Conservation (phyloP, 2,797 vertebrate species). For the Aphelocoma californica region DNA sequence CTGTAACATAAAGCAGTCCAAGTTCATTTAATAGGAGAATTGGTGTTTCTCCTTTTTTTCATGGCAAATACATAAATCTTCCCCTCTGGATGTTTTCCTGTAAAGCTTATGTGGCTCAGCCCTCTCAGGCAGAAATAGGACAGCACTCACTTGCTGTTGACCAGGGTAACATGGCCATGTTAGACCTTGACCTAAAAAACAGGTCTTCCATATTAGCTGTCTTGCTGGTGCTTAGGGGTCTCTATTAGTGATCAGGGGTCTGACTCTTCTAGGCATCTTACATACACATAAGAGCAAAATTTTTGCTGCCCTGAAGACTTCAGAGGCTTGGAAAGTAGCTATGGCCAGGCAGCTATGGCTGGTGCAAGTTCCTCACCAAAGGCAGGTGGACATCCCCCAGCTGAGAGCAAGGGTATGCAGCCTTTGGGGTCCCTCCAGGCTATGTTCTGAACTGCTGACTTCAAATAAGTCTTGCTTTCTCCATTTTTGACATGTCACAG, state of each 20-base stretch:
- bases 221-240: neutral
- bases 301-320: neutral
- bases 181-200: neutral
- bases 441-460: neutral
- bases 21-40: neutral
- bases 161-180: neutral
- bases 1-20: neutral
- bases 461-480: neutral
- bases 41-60: neutral
- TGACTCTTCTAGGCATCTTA: neutral
- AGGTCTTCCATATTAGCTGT: neutral
- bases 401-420: neutral
- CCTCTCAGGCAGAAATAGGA: neutral
- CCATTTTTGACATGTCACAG: neutral
- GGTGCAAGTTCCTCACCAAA: neutral
- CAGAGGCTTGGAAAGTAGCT: neutral
- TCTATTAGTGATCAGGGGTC: neutral
- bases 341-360: neutral
- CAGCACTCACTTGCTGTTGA: accelerated
- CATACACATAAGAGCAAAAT: accelerated
- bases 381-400: neutral
- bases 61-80: neutral
- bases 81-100: neutral
- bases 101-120: neutral
- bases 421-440: neutral